Base-by-base conservation (phyloP, 1,140 invertebrate species). In the Charaxes varanes region DNA sequence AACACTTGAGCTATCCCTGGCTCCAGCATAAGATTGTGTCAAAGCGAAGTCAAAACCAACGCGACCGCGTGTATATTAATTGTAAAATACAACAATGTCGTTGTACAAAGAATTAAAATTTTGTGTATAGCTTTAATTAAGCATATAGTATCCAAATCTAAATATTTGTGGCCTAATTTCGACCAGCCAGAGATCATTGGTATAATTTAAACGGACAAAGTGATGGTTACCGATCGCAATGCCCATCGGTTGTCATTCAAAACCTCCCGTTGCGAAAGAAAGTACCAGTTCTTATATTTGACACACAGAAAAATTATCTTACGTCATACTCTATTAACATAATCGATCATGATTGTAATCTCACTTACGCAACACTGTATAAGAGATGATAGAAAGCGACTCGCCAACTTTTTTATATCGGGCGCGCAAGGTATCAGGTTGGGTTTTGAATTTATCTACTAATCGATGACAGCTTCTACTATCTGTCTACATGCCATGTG, bases 321-420 rank as follows among this genome's bases (percentile, higher is more conserved):
- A 49, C 73, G 56, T 76, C 65, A 78, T 41, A 61, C 42, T 46
- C 54, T 65, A 67, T 78, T 76, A 76, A 62, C 59, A 76, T 73
- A 76, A 76, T 69, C 67, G 55, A 76, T 79, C 62, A 73, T 63
- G 54, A 78, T 64, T 53, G 63, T 71, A 64, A 69, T 67, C 59
- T 62, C 18, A 27, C 40, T 78, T 79, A 67, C 52, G 53, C 53
- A 76, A 79, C 33, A 14, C 52, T 38, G 41, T 61, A 44, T 55
- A 49, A 56, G 50, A 62, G 60, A 53, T 55, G 47, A 53, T 72
- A 60, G 63, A 70, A 70, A 78, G 62, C 40, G 43, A 41, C 52
- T 48, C 42, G 44, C 33, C 47, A 44, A 53, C n/a, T 46, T 17
- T 35, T 32, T 47, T 53, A 53, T 42, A 56, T 46, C 48, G 45